Evolutionary conservation across 2,888 invertebrate species (phyloP), one percentile per base, ranked within the genome.

Genomic region (Margaritifera margaritifera): DNA sequence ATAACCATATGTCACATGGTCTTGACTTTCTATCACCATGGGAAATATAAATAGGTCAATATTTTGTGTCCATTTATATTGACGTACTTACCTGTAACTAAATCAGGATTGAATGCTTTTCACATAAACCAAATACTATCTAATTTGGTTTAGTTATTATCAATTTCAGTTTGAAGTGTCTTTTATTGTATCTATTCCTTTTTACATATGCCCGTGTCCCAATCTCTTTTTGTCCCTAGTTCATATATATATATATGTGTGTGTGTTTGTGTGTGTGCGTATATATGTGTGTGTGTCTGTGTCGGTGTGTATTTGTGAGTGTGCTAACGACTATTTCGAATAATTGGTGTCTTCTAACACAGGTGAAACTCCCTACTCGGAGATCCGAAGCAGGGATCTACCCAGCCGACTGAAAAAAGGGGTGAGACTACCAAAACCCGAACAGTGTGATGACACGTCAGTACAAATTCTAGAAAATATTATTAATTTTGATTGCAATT

Each of bases 371-470:
- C 79, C 79, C 0, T 79, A 76, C 53, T 56, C 56, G 0, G 68
- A 71, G 15, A 66, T 76, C 1, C 58, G 66, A 57, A 73, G 77
- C n/a, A 52, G 61, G 6, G 75, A 72, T 20, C 55, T 79, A 15
- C 71, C 75, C 4, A 27, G 64, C 4, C 64, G 64, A 25, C 56
- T 80, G n/a, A 76, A 69, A 42, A 68, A 56, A 27, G 78, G 78
- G 3, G 65, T 73, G 20, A 70, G 76, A 55, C 64, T 76, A 11
- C n/a, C 65, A 4, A 75, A 74, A 65, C 78, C 80, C 1, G 80
- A 80, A 61, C 71, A 72, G 19, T 71, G 70, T 31, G 80, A 80
- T 65, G 75, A 78, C 20, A 65, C 61, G 80, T 80, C 64, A 63
- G 75, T 66, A 18, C 4, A 51, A 27, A 19, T 57, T 53, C 20